Evolutionary conservation across 2,113 vertebrate genomes (phyloP).

Genomic region (Recurvirostra avosetta): DNA sequence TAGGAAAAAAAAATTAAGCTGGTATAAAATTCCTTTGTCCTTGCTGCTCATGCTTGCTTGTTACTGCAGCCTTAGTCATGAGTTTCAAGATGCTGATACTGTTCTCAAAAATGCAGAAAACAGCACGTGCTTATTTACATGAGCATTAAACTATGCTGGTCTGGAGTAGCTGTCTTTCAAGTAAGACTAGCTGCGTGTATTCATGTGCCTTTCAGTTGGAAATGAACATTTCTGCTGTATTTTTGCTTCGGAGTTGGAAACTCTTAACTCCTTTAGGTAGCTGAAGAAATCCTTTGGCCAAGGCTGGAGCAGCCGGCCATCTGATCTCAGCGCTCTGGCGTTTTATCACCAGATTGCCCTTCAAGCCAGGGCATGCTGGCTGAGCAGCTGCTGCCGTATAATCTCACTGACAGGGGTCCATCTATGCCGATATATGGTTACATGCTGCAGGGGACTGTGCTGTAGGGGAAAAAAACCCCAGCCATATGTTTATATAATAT

Average conservation of each 20-base stretch:
- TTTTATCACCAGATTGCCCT: constrained; percentile 42
- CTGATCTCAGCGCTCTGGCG: constrained; percentile 7
- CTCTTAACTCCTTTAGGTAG: neutral
- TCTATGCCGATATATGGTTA: neutral
- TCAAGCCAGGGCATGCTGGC: constrained; percentile 45
- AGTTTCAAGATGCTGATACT: neutral
- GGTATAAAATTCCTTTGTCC: neutral
- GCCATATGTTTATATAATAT: neutral
- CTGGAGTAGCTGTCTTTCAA: neutral
- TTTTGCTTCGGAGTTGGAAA: neutral
- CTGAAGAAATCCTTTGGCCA: neutral
- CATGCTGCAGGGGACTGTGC: neutral
- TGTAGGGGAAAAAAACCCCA: neutral
- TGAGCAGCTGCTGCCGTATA: constrained; percentile 45
- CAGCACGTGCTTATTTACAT: neutral
- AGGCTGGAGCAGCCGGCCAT: neutral
- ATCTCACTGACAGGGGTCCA: neutral
- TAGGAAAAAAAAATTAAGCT: neutral
- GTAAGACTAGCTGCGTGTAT: neutral
- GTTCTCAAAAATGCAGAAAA: constrained; percentile 8
- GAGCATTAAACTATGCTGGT: neutral
- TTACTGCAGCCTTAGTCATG: constrained; percentile 18
- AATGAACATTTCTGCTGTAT: neutral
- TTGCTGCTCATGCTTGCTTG: neutral
- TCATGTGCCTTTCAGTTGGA: neutral